Conservation (phyloP, 2,113 vertebrate genomes). For the Pachyramphus minor region DNA sequence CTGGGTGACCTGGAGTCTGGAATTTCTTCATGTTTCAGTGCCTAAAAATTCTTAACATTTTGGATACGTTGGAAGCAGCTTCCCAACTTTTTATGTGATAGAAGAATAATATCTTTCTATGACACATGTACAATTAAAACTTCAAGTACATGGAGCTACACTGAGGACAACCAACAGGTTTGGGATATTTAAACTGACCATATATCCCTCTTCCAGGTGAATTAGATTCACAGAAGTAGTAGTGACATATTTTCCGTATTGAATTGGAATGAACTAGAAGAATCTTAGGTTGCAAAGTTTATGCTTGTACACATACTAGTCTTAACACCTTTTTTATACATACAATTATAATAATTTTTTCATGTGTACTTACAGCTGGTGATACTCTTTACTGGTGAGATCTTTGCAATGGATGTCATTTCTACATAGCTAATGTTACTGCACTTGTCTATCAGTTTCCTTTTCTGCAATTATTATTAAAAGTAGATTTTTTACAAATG, state of each 20-base stretch:
- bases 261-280: not conserved
- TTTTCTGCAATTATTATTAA: not conserved
- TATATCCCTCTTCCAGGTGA: not conserved
- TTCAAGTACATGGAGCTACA: not conserved
- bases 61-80: not conserved
- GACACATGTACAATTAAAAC: not conserved
- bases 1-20: accelerated
- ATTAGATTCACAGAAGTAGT: not conserved
- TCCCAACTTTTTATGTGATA: not conserved
- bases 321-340: not conserved
- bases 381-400: not conserved
- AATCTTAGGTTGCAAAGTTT: not conserved
- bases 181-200: not conserved
- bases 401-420: not conserved
- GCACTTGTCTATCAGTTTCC: not conserved
- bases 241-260: not conserved
- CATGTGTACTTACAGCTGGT: not conserved
- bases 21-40: not conserved
- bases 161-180: not conserved
- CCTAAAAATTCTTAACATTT: not conserved
- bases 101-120: not conserved
- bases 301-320: not conserved
- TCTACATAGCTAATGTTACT: not conserved
- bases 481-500: not conserved
- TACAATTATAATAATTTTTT: not conserved